Percentiles rank a stretch among this genome's conserved stretches.
These are phyloP conservation scores for Podotricha telesiphe DNA, from an alignment of 2,888 invertebrate genomes.

Conservation along the genomic window DNA sequence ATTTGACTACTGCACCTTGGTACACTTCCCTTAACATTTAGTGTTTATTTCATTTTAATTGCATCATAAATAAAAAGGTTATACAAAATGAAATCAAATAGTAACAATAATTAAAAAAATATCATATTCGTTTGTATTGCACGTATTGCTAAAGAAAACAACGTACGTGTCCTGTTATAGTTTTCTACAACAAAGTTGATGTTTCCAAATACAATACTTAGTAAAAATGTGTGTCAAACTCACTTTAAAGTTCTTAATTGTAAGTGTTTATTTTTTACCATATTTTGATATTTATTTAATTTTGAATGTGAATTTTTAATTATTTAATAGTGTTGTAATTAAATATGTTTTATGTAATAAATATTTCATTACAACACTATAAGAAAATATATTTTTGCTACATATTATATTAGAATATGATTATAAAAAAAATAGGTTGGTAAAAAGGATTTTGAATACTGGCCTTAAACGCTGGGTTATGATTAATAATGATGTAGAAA, in stretches of 20 bases:
- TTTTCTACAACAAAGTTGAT: conserved; percentile 9
- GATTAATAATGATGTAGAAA: conserved; percentile 33
- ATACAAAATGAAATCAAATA: no score
- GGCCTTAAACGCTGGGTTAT: conserved; percentile 34
- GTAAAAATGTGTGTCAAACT: background rate
- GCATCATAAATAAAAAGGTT: no score
- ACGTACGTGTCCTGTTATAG: conserved; percentile 13
- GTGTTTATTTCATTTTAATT: no score
- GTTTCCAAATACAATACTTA: conserved; percentile 1
- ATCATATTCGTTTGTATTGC: no score
- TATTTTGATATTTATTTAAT: background rate
- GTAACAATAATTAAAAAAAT: no score
- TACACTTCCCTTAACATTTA: no score
- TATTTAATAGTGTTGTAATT: no score
- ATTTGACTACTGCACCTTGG: no score
- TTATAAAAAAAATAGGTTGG: conserved; percentile 22
- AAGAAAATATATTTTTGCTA: no score
- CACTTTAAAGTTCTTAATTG: background rate
- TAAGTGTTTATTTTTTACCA: background rate
- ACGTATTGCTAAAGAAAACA: conserved; percentile 3
- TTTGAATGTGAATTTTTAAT: no score
- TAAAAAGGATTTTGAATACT: conserved; percentile 21
- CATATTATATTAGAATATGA: background rate
- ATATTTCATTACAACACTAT: no score
- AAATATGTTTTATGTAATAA: no score